Evolutionary conservation across 2,113 vertebrate species (phyloP).

Genomic region (Coptodon bakossiorum): DNA sequence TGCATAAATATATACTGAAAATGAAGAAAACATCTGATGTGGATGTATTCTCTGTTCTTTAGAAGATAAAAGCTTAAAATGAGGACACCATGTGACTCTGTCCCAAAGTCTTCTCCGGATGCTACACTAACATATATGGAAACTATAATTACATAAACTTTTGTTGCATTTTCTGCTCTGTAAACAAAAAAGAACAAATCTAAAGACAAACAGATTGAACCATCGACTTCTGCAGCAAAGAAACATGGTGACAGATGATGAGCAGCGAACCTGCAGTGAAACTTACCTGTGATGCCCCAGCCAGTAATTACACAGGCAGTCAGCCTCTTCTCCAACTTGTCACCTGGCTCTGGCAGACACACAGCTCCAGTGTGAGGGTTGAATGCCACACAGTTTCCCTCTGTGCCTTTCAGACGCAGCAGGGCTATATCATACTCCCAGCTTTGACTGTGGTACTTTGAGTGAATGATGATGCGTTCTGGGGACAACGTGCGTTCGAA

Average conservation of each 20-base stretch:
- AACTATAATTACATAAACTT: rapidly evolving
- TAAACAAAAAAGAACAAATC: not conserved
- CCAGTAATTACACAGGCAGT: constrained; percentile 80
- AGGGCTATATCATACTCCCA: constrained; percentile 85
- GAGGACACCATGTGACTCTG: not conserved
- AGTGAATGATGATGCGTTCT: constrained; percentile 77
- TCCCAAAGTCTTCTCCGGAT: not conserved
- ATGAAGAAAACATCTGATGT: not conserved
- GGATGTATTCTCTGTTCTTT: not conserved
- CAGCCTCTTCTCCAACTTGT: constrained; percentile 51
- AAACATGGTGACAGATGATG: not conserved
- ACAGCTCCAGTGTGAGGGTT: constrained; percentile 76
- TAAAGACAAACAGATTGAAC: not conserved
- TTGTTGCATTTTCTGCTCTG: not conserved
- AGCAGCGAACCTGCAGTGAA: not conserved
- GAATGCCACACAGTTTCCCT: constrained; percentile 78
- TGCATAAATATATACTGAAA: not conserved
- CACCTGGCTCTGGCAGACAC: constrained; percentile 70
- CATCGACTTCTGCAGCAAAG: not conserved
- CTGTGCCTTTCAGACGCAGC: constrained; percentile 74
- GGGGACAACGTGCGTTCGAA: constrained; percentile 79
- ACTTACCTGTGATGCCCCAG: constrained; percentile 82
- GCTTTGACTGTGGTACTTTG: constrained; percentile 76
- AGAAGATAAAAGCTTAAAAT: not conserved
- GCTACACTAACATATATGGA: not conserved